phyloP scores from a whole-genome alignment of 92 coral and sea anemone species.

The Virgularia gustaviana region DNA sequence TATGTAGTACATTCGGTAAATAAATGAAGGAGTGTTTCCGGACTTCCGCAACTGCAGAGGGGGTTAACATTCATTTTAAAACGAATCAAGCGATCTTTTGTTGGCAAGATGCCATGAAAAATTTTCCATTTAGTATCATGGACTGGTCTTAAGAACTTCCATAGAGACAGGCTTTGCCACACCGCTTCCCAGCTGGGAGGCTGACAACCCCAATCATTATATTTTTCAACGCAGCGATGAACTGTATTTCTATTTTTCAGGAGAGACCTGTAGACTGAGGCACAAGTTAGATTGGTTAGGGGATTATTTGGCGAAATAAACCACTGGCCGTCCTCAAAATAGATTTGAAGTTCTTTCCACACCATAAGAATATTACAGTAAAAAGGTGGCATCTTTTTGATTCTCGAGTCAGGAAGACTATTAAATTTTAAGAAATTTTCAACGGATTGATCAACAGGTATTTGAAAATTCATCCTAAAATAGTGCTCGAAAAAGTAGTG shows the following conservation, averaged over 20 bases:
- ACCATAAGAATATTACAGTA: background rate
- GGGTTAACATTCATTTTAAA: background rate
- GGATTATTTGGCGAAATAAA: background rate
- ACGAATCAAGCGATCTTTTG: too few relatives aligned
- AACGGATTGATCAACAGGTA: background rate
- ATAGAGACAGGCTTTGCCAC: background rate
- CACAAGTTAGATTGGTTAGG: background rate
- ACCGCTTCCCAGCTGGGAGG: background rate
- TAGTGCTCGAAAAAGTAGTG: background rate
- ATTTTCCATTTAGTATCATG: background rate
- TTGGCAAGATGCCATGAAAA: background rate
- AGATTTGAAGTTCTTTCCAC: background rate
- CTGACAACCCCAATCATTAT: background rate
- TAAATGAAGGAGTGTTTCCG: background rate
- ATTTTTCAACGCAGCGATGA: constrained; percentile 4
- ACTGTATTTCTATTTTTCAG: background rate
- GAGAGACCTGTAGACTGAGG: background rate
- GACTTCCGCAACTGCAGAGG: background rate
- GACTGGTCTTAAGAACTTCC: background rate
- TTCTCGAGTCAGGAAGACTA: background rate
- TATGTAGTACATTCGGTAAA: background rate
- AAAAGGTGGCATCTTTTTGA: background rate
- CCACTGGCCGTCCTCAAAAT: background rate
- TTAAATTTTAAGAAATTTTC: background rate
- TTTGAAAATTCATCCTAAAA: background rate